Conservation (phyloP, 2,113 vertebrate genomes). For the human (Homo sapiens) region DNA sequence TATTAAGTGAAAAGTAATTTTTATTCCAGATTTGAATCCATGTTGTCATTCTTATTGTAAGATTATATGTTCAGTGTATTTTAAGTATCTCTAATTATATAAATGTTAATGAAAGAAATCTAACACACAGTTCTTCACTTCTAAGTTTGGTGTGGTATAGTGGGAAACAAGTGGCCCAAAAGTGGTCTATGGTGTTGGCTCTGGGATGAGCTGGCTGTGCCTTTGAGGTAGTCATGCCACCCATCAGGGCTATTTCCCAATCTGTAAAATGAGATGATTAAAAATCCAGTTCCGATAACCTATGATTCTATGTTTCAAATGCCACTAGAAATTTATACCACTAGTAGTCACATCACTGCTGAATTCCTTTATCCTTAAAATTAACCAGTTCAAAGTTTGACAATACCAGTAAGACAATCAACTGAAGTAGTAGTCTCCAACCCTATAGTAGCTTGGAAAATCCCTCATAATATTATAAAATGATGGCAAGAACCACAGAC, state of each 20-base stretch:
- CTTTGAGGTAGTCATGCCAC: neutral
- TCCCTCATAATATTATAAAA: neutral
- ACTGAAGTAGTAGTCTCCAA: neutral
- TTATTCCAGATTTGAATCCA: conserved; percentile 5
- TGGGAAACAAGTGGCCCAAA: neutral
- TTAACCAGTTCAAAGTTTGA: neutral
- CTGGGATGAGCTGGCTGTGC: neutral
- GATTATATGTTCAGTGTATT: neutral
- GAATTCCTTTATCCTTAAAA: neutral
- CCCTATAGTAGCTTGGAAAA: neutral
- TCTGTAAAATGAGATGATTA: neutral
- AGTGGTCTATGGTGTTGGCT: neutral
- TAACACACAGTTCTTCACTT: neutral
- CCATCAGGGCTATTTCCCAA: neutral
- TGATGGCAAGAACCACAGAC: neutral
- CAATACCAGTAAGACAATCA: neutral
- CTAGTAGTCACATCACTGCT: neutral
- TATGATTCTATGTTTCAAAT: neutral
- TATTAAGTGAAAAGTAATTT: neutral
- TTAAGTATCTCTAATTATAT: neutral
- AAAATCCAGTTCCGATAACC: neutral
- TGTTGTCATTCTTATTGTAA: neutral
- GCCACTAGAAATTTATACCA: neutral
- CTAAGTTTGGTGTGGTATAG: neutral
- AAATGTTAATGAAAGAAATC: neutral